These are phyloP conservation scores for Rhadinocentrus ornatus DNA, from an alignment of 2,797 vertebrate genomes.

Conservation along the genomic window DNA sequence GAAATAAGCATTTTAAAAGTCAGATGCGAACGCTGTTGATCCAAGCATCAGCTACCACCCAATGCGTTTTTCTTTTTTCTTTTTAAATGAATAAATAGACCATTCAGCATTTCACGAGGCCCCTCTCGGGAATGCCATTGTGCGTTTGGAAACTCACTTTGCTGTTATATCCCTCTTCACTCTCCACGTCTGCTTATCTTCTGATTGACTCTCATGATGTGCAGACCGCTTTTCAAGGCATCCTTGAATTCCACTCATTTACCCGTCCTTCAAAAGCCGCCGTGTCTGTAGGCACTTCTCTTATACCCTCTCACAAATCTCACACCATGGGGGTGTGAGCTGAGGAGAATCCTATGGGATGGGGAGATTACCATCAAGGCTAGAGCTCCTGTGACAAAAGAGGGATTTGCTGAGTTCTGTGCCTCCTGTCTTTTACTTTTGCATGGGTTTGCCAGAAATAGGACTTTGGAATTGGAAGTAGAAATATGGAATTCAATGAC, in stretches of 20 bases:
- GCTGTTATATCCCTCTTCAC: constrained; percentile 68
- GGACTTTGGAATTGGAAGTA: constrained; percentile 24
- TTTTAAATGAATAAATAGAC: constrained; percentile 73
- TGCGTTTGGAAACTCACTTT: constrained; percentile 68
- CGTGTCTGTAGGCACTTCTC: constrained; percentile 70
- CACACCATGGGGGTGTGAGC: constrained; percentile 78
- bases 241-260: constrained; percentile 78
- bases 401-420: constrained; percentile 75
- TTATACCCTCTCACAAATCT: constrained; percentile 73
- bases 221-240: constrained; percentile 69
- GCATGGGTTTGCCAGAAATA: constrained; percentile 29
- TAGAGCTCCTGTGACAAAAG: constrained; percentile 75
- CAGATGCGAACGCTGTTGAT: constrained; percentile 48
- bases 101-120: constrained; percentile 74
- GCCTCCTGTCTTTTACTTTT: constrained; percentile 53
- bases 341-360: constrained; percentile 75
- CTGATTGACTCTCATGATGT: constrained; percentile 76
- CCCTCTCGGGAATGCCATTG: constrained; percentile 76
- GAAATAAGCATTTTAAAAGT: constrained; percentile 47
- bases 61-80: constrained; percentile 30
- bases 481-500: constrained; percentile 42
- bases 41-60: constrained; percentile 53
- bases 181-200: constrained; percentile 71
- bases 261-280: constrained; percentile 73
- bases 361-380: constrained; percentile 78